Percentiles rank a stretch among this genome's conserved stretches.
phyloP scores from a whole-genome alignment of 2,797 vertebrate genomes.

The Triplophysa bombifrons region DNA sequence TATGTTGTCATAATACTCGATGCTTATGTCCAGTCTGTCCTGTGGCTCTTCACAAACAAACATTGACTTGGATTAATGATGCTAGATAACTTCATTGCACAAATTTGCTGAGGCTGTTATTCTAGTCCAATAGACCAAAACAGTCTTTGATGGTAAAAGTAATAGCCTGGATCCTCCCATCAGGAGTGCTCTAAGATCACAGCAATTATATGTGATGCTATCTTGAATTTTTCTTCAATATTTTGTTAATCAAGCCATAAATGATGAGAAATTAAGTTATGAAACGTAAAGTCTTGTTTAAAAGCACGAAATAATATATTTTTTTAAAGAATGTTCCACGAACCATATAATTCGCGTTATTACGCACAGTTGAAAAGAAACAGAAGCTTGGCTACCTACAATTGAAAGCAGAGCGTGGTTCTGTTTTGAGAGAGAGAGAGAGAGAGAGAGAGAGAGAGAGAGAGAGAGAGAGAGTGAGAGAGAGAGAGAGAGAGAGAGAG shows the following conservation, averaged over 20 bases:
- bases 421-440: neutral
- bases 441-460: too few relatives aligned
- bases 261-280: neutral
- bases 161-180: constrained; percentile 29
- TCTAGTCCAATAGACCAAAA: neutral
- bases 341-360: neutral
- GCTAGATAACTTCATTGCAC: neutral
- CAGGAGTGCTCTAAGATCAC: constrained; percentile 6
- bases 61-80: constrained; percentile 1
- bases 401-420: constrained; percentile 1
- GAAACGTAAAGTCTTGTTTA: neutral
- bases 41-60: neutral
- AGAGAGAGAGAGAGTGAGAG: neutral
- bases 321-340: neutral
- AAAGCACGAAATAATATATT: too few relatives aligned
- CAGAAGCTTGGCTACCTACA: neutral
- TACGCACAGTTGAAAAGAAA: neutral
- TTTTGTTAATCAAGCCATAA: neutral
- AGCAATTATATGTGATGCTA: constrained; percentile 34
- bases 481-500: constrained; percentile 1
- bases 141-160: constrained; percentile 21
- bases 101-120: constrained; percentile 30
- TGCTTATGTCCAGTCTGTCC: neutral
- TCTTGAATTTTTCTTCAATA: neutral
- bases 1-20: neutral